Percentiles rank a stretch among this genome's conserved stretches.
phyloP scores from a whole-genome alignment of 2,888 invertebrate genomes.

The Caenorhabditis sp. region DNA sequence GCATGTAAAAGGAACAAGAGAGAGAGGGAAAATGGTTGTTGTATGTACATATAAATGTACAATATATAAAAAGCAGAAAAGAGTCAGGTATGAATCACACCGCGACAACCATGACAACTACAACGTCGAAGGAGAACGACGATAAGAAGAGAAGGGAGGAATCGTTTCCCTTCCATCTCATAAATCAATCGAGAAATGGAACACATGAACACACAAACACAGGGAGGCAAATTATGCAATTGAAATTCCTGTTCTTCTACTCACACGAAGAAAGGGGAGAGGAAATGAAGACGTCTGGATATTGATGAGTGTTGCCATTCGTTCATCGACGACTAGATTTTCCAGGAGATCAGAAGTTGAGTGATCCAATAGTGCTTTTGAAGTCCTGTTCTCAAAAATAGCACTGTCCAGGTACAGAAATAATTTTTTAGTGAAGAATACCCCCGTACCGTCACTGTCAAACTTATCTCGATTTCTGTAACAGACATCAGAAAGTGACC shows the following conservation, averaged over 20 bases:
- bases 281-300: slow-evolving; percentile 10
- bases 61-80: slow-evolving; percentile 14
- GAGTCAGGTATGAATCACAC: slow-evolving; percentile 31
- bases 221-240: slow-evolving; percentile 32
- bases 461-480: too few relatives aligned
- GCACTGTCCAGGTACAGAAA: too few relatives aligned
- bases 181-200: slow-evolving; percentile 43
- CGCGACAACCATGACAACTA: slow-evolving; percentile 36
- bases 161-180: slow-evolving; percentile 34
- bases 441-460: too few relatives aligned
- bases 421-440: too few relatives aligned
- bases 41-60: slow-evolving; percentile 40
- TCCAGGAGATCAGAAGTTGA: background rate
- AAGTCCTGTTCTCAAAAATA: too few relatives aligned
- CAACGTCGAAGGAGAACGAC: slow-evolving; percentile 3
- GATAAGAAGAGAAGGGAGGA: slow-evolving; percentile 3
- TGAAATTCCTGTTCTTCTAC: slow-evolving; percentile 32
- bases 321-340: slow-evolving; percentile 11
- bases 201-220: slow-evolving; percentile 9
- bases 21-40: slow-evolving; percentile 21
- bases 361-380: background rate
- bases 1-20: slow-evolving; percentile 14
- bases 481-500: too few relatives aligned
- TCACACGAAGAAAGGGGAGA: slow-evolving; percentile 17
- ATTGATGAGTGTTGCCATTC: background rate